Evolutionary conservation across 2,113 vertebrate genomes (phyloP).

Genomic region (Chunga burmeisteri): DNA sequence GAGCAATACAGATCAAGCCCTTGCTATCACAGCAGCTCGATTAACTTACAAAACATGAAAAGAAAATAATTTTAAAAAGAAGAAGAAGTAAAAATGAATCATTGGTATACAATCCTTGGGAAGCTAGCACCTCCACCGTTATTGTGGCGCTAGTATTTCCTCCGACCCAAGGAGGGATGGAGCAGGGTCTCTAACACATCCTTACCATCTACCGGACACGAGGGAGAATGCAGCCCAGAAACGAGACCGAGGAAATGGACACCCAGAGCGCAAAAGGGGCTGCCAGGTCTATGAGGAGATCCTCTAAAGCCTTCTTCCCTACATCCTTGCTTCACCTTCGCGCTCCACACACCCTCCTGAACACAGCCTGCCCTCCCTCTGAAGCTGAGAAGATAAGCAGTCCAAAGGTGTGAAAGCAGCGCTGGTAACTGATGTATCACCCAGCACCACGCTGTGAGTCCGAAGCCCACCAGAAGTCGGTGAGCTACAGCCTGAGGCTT

Average conservation of each 20-base stretch:
- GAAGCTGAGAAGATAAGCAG: background rate
- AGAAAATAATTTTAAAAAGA: background rate
- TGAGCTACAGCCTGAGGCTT: background rate
- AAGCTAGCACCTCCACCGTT: background rate
- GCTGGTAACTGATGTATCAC: no score
- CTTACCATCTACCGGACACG: constrained; percentile 31
- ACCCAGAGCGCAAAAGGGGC: background rate
- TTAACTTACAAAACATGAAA: background rate
- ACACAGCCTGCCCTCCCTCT: background rate
- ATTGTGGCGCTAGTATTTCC: background rate
- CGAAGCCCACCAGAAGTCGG: accelerated
- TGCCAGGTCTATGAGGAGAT: background rate
- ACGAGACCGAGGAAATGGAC: accelerated
- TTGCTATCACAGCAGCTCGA: background rate
- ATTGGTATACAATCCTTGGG: background rate
- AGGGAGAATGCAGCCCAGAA: background rate
- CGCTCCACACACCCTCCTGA: background rate
- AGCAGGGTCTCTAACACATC: background rate
- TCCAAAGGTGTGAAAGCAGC: background rate
- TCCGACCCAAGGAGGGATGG: background rate
- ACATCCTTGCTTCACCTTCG: background rate
- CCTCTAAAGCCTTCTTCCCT: background rate
- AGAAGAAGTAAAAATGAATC: background rate
- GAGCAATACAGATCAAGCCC: background rate
- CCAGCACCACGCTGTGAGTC: accelerated